Evolutionary conservation across 1,140 invertebrate species (phyloP).

Genomic region (roundworm (Caenorhabditis elegans)): DNA sequence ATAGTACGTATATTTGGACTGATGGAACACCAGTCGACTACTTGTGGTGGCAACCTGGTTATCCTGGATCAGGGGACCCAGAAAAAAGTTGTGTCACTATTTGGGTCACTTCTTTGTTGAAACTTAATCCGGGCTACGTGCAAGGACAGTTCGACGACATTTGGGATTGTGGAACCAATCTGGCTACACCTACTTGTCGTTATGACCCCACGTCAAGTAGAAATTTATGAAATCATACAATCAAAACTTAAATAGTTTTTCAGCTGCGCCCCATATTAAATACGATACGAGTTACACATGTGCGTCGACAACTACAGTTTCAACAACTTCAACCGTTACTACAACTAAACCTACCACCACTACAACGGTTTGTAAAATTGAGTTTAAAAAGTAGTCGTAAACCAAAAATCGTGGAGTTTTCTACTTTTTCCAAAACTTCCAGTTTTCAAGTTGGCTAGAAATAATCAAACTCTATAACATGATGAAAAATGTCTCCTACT

Average conservation of each 20-base stretch:
- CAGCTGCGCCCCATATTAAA: not conserved
- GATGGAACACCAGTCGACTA: not conserved
- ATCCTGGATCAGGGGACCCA: not conserved
- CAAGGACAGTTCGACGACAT: not conserved
- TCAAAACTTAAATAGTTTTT: not conserved
- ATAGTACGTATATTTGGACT: not conserved
- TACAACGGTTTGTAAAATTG: too few species aligned
- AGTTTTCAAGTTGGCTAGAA: too few species aligned
- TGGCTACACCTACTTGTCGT: not conserved
- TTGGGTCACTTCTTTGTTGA: not conserved
- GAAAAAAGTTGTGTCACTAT: not conserved
- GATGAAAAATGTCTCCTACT: too few species aligned
- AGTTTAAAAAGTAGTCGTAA: too few species aligned
- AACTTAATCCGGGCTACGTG: not conserved
- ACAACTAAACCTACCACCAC: not conserved
- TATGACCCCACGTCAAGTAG: not conserved
- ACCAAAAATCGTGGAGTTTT: too few species aligned
- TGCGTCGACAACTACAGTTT: not conserved
- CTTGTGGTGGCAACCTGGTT: not conserved
- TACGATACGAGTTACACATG: not conserved
- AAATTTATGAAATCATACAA: not conserved
- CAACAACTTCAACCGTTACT: not conserved
- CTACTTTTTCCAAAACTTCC: too few species aligned
- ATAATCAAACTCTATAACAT: too few species aligned
- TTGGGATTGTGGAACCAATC: conserved; percentile 9